Conservation (phyloP, 1,140 invertebrate genomes). For the Maconellicoccus hirsutus region DNA sequence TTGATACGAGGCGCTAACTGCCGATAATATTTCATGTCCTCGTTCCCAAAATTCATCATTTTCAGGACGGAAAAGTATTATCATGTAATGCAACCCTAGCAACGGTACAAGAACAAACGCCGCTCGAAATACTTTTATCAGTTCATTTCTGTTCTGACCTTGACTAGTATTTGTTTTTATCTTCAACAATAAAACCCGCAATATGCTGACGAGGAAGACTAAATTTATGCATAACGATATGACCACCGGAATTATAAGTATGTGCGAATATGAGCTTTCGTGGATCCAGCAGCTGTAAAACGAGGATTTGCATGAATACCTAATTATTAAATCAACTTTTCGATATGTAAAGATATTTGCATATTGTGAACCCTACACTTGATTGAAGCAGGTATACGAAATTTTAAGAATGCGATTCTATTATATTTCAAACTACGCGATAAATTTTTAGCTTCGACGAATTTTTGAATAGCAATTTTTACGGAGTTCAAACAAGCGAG, state of each 20-base stretch:
- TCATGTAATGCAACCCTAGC: slow-evolving; percentile 69
- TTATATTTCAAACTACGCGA: too few relatives aligned
- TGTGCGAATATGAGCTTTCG: slow-evolving; percentile 54
- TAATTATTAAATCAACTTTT: neutral
- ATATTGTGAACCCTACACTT: too few relatives aligned
- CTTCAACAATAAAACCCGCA: slow-evolving; percentile 81
- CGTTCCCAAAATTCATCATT: slow-evolving; percentile 54
- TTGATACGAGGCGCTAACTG: slow-evolving; percentile 77
- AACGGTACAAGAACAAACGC: slow-evolving; percentile 76
- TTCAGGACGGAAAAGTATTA: slow-evolving; percentile 76
- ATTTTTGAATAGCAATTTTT: too few relatives aligned
- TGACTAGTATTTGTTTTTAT: slow-evolving; percentile 51
- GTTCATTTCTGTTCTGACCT: slow-evolving; percentile 49
- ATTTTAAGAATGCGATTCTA: too few relatives aligned
- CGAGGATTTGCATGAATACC: slow-evolving; percentile 1
- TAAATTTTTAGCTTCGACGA: too few relatives aligned
- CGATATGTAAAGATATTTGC: neutral
- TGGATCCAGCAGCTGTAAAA: slow-evolving; percentile 67
- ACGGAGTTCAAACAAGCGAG: too few relatives aligned
- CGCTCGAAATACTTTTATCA: slow-evolving; percentile 69
- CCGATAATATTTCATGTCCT: slow-evolving; percentile 70
- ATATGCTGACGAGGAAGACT: slow-evolving; percentile 84
- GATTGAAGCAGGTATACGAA: too few relatives aligned
- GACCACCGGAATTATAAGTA: slow-evolving; percentile 66
- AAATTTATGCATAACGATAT: slow-evolving; percentile 72